Evolutionary conservation across 2,113 vertebrate species (phyloP), one percentile per base, ranked within the genome.

Genomic region (Phylloscopus whistleri): DNA sequence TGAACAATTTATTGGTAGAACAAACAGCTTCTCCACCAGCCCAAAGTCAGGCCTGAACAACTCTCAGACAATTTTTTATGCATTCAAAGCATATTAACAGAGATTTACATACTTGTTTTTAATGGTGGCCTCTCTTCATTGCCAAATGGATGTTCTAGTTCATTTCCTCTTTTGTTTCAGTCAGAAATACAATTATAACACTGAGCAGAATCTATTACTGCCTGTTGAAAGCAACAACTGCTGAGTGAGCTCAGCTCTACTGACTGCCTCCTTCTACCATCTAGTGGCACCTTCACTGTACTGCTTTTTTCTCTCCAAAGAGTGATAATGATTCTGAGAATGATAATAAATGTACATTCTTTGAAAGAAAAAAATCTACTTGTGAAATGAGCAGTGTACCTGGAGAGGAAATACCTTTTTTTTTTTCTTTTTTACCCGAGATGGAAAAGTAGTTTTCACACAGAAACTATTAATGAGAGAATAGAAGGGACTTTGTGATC

Each of bases 241-340:
- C 60, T 21, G 23, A 35, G 37, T 16, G 11, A 39, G 33, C 73
- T 48, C 52, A 30, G 31, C 33, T 62, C 74, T 5, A 35, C 93
- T 88, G 28, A 7, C 73, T 97, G 97, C 86, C 94, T 92, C 95
- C 75, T 97, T 52, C 91, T 81, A 85, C 97, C 97, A 97, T 91
- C 98, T 98, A 97, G 97, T 90, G 98, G 96, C 37, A 4, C 11
- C 8, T 37, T 53, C 13, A 5, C 19, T 28, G 30, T 15, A 82
- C 59, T 90, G 77, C 83, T 69, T 21, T 43, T 21, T 39, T 33
- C 9, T 44, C 5, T 33, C 26, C 14, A 16, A 33, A 46, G 33
- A 27, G 14, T 69, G 37, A 37, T 37, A 37, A 37, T 37, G 37
- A 37, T 82, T 6, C 2, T 44, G 52, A 62, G 10, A 78, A 70